Conservation (phyloP, 2,113 vertebrate species). For the Paralichthys olivaceus region DNA sequence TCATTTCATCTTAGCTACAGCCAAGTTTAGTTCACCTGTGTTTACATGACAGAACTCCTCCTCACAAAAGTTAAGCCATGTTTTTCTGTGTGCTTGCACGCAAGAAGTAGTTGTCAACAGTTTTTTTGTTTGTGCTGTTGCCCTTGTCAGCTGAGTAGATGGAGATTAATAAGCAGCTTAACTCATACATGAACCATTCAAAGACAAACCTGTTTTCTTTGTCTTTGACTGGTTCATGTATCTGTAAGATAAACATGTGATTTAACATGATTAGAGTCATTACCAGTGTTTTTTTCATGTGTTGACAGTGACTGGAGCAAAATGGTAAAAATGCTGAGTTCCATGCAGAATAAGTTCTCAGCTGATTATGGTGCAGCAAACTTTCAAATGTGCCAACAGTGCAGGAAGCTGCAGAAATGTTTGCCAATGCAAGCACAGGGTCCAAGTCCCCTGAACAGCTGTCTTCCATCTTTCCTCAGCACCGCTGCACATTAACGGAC, state of each 20-base stretch:
- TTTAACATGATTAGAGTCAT: too few species aligned
- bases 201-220: background rate
- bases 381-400: constrained; percentile 61
- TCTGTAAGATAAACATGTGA: too few species aligned
- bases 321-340: constrained; percentile 41
- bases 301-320: constrained; percentile 13
- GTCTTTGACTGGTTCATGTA: background rate
- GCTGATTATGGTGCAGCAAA: constrained; percentile 25
- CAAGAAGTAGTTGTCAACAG: background rate
- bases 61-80: background rate
- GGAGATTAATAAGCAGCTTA: background rate
- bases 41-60: constrained; percentile 8
- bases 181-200: background rate
- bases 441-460: constrained; percentile 54
- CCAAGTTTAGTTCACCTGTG: constrained; percentile 15
- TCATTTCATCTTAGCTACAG: constrained; percentile 18
- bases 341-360: constrained; percentile 30
- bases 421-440: constrained; percentile 53
- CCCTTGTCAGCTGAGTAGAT: background rate
- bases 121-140: background rate
- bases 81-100: constrained; percentile 33
- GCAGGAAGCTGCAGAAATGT: constrained; percentile 55
- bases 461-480: constrained; percentile 55
- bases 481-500: constrained; percentile 43
- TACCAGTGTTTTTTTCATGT: background rate